Base-by-base conservation (phyloP, 2,888 invertebrate genomes). In the Leptinotarsa rubiginosa region DNA sequence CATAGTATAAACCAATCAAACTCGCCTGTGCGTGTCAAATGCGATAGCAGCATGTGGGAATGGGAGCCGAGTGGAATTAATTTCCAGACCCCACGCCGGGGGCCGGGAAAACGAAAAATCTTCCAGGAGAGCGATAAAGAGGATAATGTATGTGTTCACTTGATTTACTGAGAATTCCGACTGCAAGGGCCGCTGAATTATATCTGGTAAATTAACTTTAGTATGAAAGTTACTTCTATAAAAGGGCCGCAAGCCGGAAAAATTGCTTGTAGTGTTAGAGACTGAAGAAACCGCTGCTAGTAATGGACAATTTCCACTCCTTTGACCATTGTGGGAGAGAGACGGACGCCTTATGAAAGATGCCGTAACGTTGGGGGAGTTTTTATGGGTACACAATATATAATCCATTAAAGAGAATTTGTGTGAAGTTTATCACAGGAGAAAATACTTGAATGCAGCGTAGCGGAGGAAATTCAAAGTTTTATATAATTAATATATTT, bases 51-150 rank as follows among this genome's bases (percentile, higher is more conserved):
- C 15, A 31, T 41, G 62, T 62, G n/a, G 59, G 62, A 41, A 41
- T 62, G 62, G 62, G 62, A 62, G 31, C 62, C 16, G 41, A 41
- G n/a, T 31, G 62, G 41, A 62, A 62, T 62, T 62, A 62, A 62
- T 62, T 62, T 31, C 62, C 12, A 31, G 41, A n/a, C 62, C 62
- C 62, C 62, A 41, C 62, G 31, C 62, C 31, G 41, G 62, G n/a
- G n/a, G 62, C 62, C 16, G 13, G 41, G 62, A 62, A 16, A 18
- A 62, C 31, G 62, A 62, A 62, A 62, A 62, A 62, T 62, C 25
- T 62, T 62, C 62, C 62, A 31, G 62, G 62, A 62, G 62, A 31
- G 62, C 62, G 62, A 62, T 62, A 62, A 62, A 62, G 62, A 62
- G 62, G 62, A 62, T 62, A 62, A 62, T 31, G 62, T 62, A 62